Base-by-base conservation (phyloP, 2,797 vertebrate genomes). In the Microtus obscurus region DNA sequence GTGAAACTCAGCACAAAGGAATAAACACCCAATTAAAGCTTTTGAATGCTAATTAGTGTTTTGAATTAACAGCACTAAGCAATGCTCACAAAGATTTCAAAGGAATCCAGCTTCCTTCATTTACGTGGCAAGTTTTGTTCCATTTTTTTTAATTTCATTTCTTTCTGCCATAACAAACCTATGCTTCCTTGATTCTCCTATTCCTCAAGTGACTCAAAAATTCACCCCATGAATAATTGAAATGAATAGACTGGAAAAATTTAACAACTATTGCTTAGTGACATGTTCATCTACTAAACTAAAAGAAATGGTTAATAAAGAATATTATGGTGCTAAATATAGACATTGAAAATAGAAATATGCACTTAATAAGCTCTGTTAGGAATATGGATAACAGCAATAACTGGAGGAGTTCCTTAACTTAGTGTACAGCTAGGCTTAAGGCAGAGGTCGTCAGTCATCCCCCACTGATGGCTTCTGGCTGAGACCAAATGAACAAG, bases 261-360 rank as follows among this genome's bases (percentile, higher is more conserved):
- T 48, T 95, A 96, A 93, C 74, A 92, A 95, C 93, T 92, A 81
- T 91, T 92, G 93, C 95, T 96, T 87, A 91, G 88, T 92, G 95
- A 76, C 71, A 89, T 48, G 29, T 85, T 93, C 87, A 96, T 96
- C 96, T 96, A 93, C 93, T 91, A 92, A 92, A 67, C 82, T 96
- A 92, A 88, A 95, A 95, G 90, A 95, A 96, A 95, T 74, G 59
- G 87, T 95, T 97, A 95, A 95, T 96, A 96, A 96, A 96, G 95
- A 93, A 89, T 86, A 97, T 96, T 96, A 73, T n/a, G 85, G 31
- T 91, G 76, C 96, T 97, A 97, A 97, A 96, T 97, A 97, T 97
- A 97, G 93, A 97, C n/a, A 45, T 53, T 19, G 56, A 86, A 90
- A 48, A 43, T 95, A 97, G 96, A 97, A 97, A 97, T 96, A 97